Evolutionary conservation across 2,113 vertebrate genomes (phyloP).

Genomic region (Andinoacara biseriatus): DNA sequence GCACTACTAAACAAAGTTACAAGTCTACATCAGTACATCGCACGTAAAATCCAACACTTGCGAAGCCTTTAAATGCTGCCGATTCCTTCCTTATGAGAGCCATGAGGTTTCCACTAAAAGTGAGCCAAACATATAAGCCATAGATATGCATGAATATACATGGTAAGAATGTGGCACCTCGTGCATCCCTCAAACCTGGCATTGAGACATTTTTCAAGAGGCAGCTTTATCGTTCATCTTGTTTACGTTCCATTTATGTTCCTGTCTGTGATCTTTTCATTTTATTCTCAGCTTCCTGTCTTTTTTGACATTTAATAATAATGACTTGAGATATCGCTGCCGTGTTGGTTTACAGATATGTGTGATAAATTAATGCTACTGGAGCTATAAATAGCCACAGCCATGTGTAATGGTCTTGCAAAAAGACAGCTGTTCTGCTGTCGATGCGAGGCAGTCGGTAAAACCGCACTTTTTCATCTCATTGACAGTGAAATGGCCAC

Average conservation of each 20-base stretch:
- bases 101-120: not conserved
- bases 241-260: not conserved
- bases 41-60: not conserved
- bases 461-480: not conserved
- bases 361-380: not conserved
- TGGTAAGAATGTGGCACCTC: not conserved
- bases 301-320: constrained; percentile 5
- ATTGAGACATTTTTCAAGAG: not conserved
- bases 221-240: not conserved
- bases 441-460: not conserved
- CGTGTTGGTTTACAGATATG: not conserved
- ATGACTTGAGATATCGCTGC: not conserved
- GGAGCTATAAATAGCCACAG: not conserved
- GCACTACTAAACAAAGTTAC: not conserved
- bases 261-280: not conserved
- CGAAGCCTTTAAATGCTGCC: not conserved
- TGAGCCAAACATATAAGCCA: not conserved
- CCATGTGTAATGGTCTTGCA: not conserved
- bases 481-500: not conserved
- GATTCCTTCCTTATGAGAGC: not conserved
- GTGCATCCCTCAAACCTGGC: not conserved
- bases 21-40: not conserved
- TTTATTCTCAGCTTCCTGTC: not conserved
- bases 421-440: not conserved
- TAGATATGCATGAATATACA: not conserved